phyloP scores from a whole-genome alignment of 2,797 vertebrate genomes.

The Cygnus olor region DNA sequence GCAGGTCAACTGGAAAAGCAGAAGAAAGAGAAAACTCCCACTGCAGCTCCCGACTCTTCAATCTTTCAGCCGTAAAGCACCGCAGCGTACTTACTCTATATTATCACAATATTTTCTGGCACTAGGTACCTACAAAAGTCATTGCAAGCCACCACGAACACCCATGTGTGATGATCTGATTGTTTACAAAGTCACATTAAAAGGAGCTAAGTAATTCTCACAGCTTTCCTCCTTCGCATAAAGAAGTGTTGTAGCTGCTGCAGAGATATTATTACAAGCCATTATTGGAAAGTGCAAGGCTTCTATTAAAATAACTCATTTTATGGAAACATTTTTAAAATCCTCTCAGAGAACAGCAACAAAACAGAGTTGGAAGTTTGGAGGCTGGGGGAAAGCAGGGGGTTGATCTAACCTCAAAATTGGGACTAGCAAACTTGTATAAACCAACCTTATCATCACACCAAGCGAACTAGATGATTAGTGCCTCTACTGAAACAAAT shows the following conservation, averaged over 20 bases:
- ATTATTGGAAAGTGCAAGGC: background rate
- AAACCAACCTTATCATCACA: background rate
- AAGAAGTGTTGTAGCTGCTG: background rate
- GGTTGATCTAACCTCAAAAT: background rate
- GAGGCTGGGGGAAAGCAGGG: background rate
- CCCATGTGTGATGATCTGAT: background rate
- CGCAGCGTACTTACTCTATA: background rate
- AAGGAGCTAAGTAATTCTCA: background rate
- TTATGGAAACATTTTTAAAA: background rate
- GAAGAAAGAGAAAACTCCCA: background rate
- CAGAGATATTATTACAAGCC: background rate
- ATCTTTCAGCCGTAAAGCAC: background rate
- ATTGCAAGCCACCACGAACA: background rate
- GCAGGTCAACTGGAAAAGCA: background rate
- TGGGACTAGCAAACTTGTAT: background rate
- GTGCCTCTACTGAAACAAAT: background rate
- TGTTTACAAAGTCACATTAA: background rate
- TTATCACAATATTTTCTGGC: background rate
- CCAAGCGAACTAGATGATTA: constrained; percentile 11
- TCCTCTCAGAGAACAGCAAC: background rate
- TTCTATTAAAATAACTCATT: background rate
- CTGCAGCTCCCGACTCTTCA: background rate
- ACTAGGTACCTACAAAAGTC: background rate
- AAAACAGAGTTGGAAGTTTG: background rate
- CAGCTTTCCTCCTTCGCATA: background rate